Percentiles rank a stretch among this genome's conserved stretches.
Conservation (phyloP, 2,888 invertebrate species). For the Dolichomitus sp. region DNA sequence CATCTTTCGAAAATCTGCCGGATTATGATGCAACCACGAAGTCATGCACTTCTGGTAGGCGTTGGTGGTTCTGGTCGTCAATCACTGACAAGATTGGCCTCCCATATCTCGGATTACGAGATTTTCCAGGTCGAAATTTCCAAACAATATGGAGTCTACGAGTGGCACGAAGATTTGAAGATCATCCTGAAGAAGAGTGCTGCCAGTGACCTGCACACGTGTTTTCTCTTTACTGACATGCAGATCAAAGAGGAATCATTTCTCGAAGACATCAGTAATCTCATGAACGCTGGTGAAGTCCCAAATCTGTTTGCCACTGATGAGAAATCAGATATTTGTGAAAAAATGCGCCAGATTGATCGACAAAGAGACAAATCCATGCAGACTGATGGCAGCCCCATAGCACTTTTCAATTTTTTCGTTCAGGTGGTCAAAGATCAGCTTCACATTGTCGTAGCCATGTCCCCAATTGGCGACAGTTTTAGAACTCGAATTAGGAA, state of each 20-base stretch:
- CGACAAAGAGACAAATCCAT: slow-evolving; percentile 94
- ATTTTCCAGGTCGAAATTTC: slow-evolving; percentile 97
- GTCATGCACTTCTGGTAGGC: slow-evolving; percentile 96
- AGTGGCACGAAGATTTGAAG: slow-evolving; percentile 98
- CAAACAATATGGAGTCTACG: slow-evolving; percentile 92
- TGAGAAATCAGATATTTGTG: slow-evolving; percentile 96
- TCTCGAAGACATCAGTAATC: slow-evolving; percentile 96
- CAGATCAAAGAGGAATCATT: slow-evolving; percentile 98
- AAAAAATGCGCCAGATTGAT: slow-evolving; percentile 97
- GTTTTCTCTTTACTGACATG: slow-evolving; percentile 96
- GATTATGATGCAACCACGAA: slow-evolving; percentile 96
- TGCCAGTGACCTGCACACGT: slow-evolving; percentile 94
- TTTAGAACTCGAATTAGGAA: slow-evolving; percentile 94
- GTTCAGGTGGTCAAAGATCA: slow-evolving; percentile 95
- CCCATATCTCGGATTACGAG: slow-evolving; percentile 97
- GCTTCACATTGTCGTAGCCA: slow-evolving; percentile 95
- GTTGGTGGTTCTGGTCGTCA: slow-evolving; percentile 98
- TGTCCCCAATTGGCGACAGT: slow-evolving; percentile 96
- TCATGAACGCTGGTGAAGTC: slow-evolving; percentile 97
- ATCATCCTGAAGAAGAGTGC: slow-evolving; percentile 92
- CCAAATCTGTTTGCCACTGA: slow-evolving; percentile 95
- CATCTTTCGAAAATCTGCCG: slow-evolving; percentile 97
- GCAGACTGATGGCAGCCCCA: slow-evolving; percentile 97
- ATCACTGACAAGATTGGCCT: slow-evolving; percentile 95
- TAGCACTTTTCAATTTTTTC: slow-evolving; percentile 96